Evolutionary conservation across 2,888 invertebrate species (phyloP).

Genomic region (Autographa pulchrina): DNA sequence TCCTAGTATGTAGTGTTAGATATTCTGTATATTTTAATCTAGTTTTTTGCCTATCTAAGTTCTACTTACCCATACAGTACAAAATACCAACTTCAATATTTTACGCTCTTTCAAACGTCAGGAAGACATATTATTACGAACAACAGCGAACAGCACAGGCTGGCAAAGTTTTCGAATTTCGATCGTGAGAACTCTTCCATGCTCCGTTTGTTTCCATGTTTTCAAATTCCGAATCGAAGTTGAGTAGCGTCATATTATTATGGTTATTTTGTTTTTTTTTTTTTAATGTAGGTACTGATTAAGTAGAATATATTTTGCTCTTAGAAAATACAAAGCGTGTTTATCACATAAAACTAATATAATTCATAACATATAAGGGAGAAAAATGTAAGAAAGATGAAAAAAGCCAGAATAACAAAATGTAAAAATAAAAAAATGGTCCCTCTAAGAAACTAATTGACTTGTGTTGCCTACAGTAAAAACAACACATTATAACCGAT

Average conservation of each 20-base stretch:
- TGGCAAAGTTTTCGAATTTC: slow-evolving; percentile 34
- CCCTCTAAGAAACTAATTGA: no score
- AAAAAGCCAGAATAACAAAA: no score
- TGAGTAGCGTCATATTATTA: not conserved
- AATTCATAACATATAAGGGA: no score
- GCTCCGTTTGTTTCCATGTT: slow-evolving; percentile 15
- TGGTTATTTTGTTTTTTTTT: not conserved
- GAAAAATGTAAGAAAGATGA: no score
- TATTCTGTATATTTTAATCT: no score
- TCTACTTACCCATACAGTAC: not conserved
- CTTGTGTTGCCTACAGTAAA: not conserved
- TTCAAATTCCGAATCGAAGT: not conserved
- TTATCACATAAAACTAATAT: no score
- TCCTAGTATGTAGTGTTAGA: no score
- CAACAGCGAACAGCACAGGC: slow-evolving; percentile 20
- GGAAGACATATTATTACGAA: slow-evolving; percentile 28
- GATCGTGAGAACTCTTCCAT: slow-evolving; percentile 1
- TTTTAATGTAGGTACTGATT: not conserved
- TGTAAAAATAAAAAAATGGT: no score
- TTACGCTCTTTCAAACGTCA: slow-evolving; percentile 33
- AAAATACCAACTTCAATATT: slow-evolving; percentile 25
- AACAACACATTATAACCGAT: not conserved
- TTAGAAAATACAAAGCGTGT: not conserved
- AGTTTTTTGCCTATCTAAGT: no score
- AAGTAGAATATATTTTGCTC: not conserved